These are phyloP conservation scores for Nothura maculosa DNA, from an alignment of 2,797 vertebrate genomes.

Conservation along the genomic window DNA sequence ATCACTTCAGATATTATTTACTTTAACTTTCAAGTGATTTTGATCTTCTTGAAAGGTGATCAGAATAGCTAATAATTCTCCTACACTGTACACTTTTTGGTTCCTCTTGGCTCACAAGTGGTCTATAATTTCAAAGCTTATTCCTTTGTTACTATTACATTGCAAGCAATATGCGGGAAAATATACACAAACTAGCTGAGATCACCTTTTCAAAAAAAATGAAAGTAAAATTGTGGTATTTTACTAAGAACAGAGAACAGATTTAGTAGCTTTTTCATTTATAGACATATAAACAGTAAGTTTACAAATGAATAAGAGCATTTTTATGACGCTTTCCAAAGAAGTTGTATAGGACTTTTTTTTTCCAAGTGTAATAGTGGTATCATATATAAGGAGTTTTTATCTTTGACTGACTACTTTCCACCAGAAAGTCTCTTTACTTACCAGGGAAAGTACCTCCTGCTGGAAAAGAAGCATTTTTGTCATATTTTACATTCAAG, in stretches of 20 bases:
- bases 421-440: background rate
- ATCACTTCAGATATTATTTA: background rate
- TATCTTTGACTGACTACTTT: background rate
- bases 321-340: slow-evolving; percentile 4
- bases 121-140: background rate
- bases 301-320: background rate
- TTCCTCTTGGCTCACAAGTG: background rate
- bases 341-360: background rate
- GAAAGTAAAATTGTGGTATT: background rate
- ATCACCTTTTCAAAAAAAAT: background rate
- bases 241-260: background rate
- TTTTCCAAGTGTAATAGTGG: background rate
- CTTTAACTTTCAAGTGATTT: background rate
- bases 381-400: background rate
- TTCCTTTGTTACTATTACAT: background rate
- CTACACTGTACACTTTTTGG: background rate
- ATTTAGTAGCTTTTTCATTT: background rate
- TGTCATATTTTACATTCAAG: slow-evolving; percentile 86
- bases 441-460: slow-evolving; percentile 89
- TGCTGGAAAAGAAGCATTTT: slow-evolving; percentile 79
- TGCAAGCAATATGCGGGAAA: background rate
- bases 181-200: background rate
- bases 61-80: background rate
- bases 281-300: background rate
- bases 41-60: background rate